Conservation (phyloP, 2,113 vertebrate genomes). For the Vireo altiloquus region DNA sequence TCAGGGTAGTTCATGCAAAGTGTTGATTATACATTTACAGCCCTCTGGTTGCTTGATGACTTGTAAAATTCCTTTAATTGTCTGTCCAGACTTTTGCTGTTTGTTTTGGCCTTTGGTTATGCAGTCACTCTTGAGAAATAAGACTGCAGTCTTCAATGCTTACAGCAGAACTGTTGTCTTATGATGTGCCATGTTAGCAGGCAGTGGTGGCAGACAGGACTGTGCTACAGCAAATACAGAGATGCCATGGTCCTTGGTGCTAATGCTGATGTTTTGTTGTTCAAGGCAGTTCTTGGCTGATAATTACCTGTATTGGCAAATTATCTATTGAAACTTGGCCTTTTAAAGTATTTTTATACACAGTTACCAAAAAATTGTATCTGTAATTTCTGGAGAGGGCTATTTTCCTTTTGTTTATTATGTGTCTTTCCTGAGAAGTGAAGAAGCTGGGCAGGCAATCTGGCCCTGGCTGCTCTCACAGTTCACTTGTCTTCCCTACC, state of each 20-base stretch:
- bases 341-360: background rate
- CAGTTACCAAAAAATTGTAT: background rate
- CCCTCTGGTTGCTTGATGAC: conserved; percentile 3
- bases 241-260: background rate
- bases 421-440: background rate
- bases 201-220: background rate
- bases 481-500: conserved; percentile 45
- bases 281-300: background rate
- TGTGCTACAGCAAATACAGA: background rate
- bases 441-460: conserved; percentile 19
- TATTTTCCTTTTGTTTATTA: background rate
- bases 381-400: background rate
- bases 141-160: background rate
- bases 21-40: conserved; percentile 22
- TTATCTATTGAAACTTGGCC: background rate
- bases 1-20: background rate
- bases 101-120: conserved; percentile 26
- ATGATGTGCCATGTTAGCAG: background rate
- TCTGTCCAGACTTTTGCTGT: background rate
- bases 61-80: conserved; percentile 48
- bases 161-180: background rate
- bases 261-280: background rate
- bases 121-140: background rate
- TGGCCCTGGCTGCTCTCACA: background rate
- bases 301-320: background rate